These are phyloP conservation scores for Drosophila acutilabella DNA, from an alignment of 2,888 invertebrate species.

Conservation along the genomic window DNA sequence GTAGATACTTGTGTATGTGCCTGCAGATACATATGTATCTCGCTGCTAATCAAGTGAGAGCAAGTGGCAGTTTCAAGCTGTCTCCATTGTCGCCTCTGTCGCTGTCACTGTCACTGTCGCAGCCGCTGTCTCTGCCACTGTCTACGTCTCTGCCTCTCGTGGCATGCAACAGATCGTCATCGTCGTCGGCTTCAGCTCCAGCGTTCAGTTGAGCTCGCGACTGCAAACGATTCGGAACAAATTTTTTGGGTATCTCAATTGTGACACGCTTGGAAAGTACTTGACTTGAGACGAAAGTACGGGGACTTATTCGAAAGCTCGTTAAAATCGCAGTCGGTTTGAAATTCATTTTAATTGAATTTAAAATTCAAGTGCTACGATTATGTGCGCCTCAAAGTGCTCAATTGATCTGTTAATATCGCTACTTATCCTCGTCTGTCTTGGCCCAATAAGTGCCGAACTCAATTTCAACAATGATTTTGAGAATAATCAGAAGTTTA, in stretches of 20 bases:
- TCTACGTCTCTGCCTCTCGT: background rate
- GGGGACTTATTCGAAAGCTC: conserved; percentile 12
- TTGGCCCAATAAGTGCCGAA: conserved; percentile 30
- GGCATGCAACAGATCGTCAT: conserved; percentile 41
- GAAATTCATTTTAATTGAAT: conserved; percentile 52
- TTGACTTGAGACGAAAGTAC: too few species aligned
- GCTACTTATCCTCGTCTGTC: conserved; percentile 22
- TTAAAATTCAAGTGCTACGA: conserved; percentile 35
- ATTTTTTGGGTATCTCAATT: background rate
- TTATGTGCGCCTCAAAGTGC: conserved; percentile 40
- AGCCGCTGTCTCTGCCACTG: background rate
- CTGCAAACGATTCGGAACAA: conserved; percentile 41
- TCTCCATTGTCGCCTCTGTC: conserved; percentile 41
- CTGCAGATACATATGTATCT: conserved; percentile 19
- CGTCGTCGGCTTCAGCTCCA: conserved; percentile 61
- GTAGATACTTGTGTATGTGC: conserved; percentile 24
- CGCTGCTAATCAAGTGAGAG: conserved; percentile 69
- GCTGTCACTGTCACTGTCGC: conserved; percentile 15
- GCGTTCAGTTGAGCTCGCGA: conserved; percentile 64
- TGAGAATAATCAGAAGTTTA: conserved; percentile 86
- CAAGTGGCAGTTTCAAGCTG: conserved; percentile 62
- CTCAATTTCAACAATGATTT: conserved; percentile 77
- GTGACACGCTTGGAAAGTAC: conserved; percentile 42
- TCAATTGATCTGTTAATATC: conserved; percentile 37
- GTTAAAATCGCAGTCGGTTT: conserved; percentile 24